phyloP scores from a whole-genome alignment of 1,140 invertebrate species.

The Zaprionus nigranus region DNA sequence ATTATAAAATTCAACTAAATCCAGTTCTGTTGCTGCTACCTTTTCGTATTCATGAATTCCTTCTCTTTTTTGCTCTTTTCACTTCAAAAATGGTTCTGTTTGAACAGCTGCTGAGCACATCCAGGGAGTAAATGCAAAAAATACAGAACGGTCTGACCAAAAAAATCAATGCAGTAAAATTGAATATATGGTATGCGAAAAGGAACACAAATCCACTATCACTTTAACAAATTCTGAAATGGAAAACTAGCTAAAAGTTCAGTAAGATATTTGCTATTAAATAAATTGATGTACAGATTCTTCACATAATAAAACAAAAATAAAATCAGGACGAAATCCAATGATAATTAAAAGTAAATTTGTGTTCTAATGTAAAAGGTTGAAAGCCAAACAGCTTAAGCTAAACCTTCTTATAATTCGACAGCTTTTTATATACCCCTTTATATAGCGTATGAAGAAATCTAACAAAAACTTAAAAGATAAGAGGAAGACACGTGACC shows the following conservation, averaged over 20 bases:
- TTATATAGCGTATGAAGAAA: constrained; percentile 1
- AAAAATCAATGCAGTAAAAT: background rate
- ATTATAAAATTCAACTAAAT: background rate
- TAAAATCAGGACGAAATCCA: too few relatives aligned
- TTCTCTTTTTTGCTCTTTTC: background rate
- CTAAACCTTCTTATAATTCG: background rate
- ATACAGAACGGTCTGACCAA: background rate
- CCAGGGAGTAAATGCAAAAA: background rate
- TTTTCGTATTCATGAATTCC: background rate
- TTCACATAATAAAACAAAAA: too few relatives aligned
- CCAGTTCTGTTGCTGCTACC: background rate
- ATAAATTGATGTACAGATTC: too few relatives aligned
- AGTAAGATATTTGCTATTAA: too few relatives aligned
- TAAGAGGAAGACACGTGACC: background rate
- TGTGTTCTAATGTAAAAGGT: too few relatives aligned
- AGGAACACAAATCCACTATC: background rate
- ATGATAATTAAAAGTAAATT: too few relatives aligned
- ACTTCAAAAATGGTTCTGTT: background rate
- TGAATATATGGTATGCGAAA: background rate
- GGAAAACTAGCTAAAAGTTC: background rate
- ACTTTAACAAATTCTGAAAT: background rate
- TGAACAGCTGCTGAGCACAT: background rate
- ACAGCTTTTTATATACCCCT: background rate
- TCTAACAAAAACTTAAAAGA: background rate
- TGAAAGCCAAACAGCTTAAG: background rate